Evolutionary conservation across 2,113 vertebrate species (phyloP), one percentile per base, ranked within the genome.

Genomic region (Rostratula benghalensis): DNA sequence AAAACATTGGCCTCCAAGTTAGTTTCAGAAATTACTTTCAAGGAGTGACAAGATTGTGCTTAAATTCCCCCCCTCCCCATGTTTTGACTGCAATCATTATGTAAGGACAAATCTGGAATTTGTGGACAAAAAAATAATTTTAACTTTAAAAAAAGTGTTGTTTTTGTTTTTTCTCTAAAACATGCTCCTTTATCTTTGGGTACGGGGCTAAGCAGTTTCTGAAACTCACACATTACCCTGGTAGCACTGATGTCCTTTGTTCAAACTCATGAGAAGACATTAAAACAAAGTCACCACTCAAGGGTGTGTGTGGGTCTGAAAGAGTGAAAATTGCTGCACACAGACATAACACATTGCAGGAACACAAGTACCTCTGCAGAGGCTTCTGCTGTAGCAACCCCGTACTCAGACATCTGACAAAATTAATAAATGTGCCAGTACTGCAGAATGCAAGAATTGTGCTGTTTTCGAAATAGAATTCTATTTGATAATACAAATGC

Each of bases 1-100:
- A 85, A 85, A 92, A 86, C 86, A 94, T 0, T 63, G 65, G 85
- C 73, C 87, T 92, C 80, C 61, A 83, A 89, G 50, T 7, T 25
- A 56, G 84, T 83, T 96, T 94, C 95, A 95, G 93, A 96, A 95
- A 94, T 95, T 61, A 78, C 89, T 93, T 89, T 24, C 65, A 78
- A 6, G 15, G 45, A 84, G 16, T 30, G 53, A 51, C 30, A 70
- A 56, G 22, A 77, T 79, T 0, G 3, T n/a, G 35, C 23, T n/a
- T 35, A 61, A 88, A 79, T 64, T 5, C 11, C 28, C 5, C 10
- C 23, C 19, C 3, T 7, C 9, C 9, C 21, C 14, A 22, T 7
- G 1, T 50, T 73, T 64, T 89, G 4, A 33, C 27, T 61, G 57
- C 2, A 7, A 86, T 46, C 25, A 24, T 24, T 60, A 13, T 5